These are phyloP conservation scores for Apoda limacodes DNA, from an alignment of 2,888 invertebrate genomes.

Conservation along the genomic window DNA sequence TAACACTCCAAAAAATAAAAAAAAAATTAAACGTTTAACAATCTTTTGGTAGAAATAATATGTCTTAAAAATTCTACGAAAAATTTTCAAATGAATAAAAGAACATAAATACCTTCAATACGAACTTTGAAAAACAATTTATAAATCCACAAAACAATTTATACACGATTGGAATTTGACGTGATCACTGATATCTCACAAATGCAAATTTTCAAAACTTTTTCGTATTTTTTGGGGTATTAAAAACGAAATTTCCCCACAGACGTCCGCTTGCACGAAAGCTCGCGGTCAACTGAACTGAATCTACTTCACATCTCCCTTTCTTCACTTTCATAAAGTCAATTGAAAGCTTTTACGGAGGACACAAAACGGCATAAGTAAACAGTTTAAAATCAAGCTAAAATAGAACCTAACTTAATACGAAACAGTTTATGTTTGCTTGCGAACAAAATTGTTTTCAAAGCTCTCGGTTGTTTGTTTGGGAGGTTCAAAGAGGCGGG, in stretches of 20 bases:
- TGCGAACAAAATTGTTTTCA: constrained; percentile 46
- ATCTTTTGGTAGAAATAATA: too few species aligned
- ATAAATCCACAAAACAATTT: background rate
- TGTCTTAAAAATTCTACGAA: too few species aligned
- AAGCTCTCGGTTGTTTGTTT: constrained; percentile 65
- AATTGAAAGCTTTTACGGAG: constrained; percentile 44
- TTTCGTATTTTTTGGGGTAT: constrained; percentile 42
- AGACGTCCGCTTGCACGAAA: constrained; percentile 46
- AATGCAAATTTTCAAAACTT: too few species aligned
- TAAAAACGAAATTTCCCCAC: constrained; percentile 22
- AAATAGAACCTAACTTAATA: constrained; percentile 13
- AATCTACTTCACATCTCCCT: constrained; percentile 39
- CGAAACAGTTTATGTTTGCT: constrained; percentile 14
- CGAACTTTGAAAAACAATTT: background rate
- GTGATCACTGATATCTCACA: too few species aligned
- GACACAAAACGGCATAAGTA: constrained; percentile 29
- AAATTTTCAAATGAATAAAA: too few species aligned
- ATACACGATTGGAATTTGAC: constrained; percentile 11
- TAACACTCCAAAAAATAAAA: too few species aligned
- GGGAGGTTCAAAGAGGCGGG: constrained; percentile 69
- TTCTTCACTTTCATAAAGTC: constrained; percentile 64
- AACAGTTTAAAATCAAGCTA: constrained; percentile 8
- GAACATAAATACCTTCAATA: too few species aligned
- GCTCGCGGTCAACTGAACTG: constrained; percentile 65
- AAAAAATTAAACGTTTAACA: too few species aligned